These are phyloP conservation scores for Gallinago undulata DNA, from an alignment of 2,113 vertebrate species.

Conservation along the genomic window DNA sequence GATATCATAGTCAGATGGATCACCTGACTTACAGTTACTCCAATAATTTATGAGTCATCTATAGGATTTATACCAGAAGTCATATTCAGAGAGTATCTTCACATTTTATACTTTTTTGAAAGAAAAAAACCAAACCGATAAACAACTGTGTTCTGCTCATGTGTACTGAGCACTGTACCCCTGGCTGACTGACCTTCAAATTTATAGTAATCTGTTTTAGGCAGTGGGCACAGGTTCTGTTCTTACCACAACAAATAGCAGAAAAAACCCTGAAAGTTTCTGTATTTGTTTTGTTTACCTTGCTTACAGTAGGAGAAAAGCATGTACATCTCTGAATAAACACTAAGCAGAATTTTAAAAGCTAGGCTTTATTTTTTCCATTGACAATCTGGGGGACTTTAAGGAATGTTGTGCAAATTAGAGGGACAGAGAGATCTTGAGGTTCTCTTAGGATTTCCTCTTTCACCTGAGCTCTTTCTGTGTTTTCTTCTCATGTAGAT, in stretches of 20 bases:
- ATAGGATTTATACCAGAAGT: background rate
- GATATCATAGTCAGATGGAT: background rate
- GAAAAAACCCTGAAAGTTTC: background rate
- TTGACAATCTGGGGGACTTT: background rate
- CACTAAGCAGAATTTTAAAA: background rate
- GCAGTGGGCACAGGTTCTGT: background rate
- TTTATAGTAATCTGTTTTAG: background rate
- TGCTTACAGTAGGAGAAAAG: background rate
- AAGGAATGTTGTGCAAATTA: background rate
- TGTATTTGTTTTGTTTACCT: background rate
- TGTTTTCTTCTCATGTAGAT: background rate
- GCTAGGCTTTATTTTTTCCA: background rate
- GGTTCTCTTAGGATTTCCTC: background rate
- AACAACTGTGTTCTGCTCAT: background rate
- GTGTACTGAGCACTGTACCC: background rate
- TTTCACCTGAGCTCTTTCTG: background rate
- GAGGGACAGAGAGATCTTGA: background rate
- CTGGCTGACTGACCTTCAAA: background rate
- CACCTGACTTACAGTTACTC: background rate
- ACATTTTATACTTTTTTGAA: background rate
- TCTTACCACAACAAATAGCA: background rate
- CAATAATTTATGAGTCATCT: background rate
- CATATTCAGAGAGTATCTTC: background rate
- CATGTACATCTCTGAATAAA: background rate
- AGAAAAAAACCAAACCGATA: background rate